Conservation (phyloP, 2,888 invertebrate genomes). For the Smittia sp. region DNA sequence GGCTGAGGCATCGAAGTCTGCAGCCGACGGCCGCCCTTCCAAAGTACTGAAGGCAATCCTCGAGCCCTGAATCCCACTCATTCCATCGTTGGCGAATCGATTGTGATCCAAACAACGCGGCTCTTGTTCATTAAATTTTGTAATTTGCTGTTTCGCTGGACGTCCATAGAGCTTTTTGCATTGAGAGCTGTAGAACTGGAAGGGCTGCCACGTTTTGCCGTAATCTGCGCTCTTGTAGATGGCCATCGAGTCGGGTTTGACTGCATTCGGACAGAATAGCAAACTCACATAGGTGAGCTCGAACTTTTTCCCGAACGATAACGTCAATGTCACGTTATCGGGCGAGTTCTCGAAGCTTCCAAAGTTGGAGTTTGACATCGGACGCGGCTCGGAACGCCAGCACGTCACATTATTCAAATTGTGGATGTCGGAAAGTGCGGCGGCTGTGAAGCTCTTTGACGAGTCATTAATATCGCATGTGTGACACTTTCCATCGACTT, state of each 20-base stretch:
- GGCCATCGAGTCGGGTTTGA: conserved; percentile 94
- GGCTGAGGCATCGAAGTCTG: conserved; percentile 92
- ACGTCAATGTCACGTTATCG: conserved; percentile 89
- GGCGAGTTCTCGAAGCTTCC: conserved; percentile 71
- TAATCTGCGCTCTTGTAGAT: conserved; percentile 97
- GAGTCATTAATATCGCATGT: conserved; percentile 82
- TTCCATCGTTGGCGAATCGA: conserved; percentile 66
- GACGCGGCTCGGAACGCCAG: conserved; percentile 91
- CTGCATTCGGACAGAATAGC: conserved; percentile 89
- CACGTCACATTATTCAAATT: conserved; percentile 97
- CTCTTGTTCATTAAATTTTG: conserved; percentile 95
- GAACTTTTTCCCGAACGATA: conserved; percentile 93
- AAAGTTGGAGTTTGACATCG: conserved; percentile 60
- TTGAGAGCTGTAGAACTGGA: conserved; percentile 95
- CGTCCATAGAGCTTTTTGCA: conserved; percentile 88
- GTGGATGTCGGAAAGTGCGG: conserved; percentile 93
- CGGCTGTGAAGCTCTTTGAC: conserved; percentile 72
- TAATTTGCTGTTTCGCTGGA: conserved; percentile 82
- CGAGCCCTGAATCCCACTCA: conserved; percentile 59
- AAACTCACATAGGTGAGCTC: conserved; percentile 96
- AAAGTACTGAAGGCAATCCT: conserved; percentile 94
- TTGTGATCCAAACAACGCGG: conserved; percentile 93
- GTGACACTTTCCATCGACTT: conserved; percentile 63
- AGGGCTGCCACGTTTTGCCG: conserved; percentile 95
- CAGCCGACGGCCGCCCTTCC: conserved; percentile 91